These are phyloP conservation scores for Timema podura DNA, from an alignment of 2,888 invertebrate genomes.

Conservation along the genomic window DNA sequence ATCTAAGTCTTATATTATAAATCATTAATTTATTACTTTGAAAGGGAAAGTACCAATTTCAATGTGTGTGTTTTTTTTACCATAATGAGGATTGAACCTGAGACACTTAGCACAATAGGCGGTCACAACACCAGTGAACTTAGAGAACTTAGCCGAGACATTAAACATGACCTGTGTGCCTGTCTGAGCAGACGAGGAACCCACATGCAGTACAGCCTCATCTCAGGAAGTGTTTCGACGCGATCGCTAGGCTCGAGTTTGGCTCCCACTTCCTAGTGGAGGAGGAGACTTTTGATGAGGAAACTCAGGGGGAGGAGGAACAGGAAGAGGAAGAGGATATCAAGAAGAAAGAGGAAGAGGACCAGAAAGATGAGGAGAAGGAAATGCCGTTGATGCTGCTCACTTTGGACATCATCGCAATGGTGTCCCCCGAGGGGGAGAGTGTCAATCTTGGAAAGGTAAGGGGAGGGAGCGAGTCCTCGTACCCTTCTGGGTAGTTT, in stretches of 20 bases:
- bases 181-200: conserved; percentile 62
- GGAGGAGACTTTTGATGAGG: conserved; percentile 52
- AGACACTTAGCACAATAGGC: background rate
- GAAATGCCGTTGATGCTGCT: conserved; percentile 42
- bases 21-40: too few relatives aligned
- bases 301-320: conserved; percentile 41
- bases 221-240: conserved; percentile 85
- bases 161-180: too few relatives aligned
- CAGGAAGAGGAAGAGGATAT: conserved; percentile 42
- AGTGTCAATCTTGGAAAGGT: conserved; percentile 71
- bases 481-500: too few relatives aligned
- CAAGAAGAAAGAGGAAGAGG: conserved; percentile 54
- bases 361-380: conserved; percentile 19
- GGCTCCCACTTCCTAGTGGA: conserved; percentile 50
- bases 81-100: background rate
- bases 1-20: too few relatives aligned
- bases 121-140: too few relatives aligned
- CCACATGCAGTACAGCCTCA: conserved; percentile 88
- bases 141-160: too few relatives aligned
- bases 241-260: conserved; percentile 73
- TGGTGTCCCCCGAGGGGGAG: conserved; percentile 88
- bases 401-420: conserved; percentile 81
- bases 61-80: background rate
- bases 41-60: too few relatives aligned
- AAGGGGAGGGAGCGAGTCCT: conserved; percentile 45